These are phyloP conservation scores for Drosophila picticornis DNA, from an alignment of 2,888 invertebrate species.

Conservation along the genomic window DNA sequence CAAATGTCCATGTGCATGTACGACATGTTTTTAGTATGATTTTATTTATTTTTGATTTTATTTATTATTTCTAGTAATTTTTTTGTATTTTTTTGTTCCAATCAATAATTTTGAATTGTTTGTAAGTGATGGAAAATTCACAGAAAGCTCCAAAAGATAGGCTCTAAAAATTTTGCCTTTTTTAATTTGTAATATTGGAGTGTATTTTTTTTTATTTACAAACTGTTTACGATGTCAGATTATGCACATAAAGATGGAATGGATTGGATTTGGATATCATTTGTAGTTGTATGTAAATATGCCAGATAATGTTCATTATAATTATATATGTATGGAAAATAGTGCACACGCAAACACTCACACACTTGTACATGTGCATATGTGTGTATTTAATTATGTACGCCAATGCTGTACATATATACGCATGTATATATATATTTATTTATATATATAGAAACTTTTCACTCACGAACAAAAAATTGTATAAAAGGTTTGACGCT, in stretches of 20 bases:
- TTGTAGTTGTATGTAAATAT: background rate
- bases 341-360: background rate
- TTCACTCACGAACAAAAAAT: constrained; percentile 37
- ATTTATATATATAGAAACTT: constrained; percentile 22
- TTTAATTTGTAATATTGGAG: background rate
- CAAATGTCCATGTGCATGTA: constrained; percentile 9
- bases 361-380: background rate
- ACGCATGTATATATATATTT: constrained; percentile 17
- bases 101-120: background rate
- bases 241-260: background rate
- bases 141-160: background rate
- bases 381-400: background rate
- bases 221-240: background rate
- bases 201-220: background rate
- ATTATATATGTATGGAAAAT: background rate
- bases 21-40: background rate
- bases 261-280: background rate
- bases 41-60: constrained; percentile 5
- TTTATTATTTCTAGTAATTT: background rate
- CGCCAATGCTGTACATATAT: constrained; percentile 15
- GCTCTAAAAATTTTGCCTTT: background rate
- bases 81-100: background rate
- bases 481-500: constrained; percentile 46
- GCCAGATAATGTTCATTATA: background rate
- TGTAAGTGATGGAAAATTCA: background rate